Evolutionary conservation across 2,888 invertebrate species (phyloP), one percentile per base, ranked within the genome.

Genomic region (Malachius bipustulatus): DNA sequence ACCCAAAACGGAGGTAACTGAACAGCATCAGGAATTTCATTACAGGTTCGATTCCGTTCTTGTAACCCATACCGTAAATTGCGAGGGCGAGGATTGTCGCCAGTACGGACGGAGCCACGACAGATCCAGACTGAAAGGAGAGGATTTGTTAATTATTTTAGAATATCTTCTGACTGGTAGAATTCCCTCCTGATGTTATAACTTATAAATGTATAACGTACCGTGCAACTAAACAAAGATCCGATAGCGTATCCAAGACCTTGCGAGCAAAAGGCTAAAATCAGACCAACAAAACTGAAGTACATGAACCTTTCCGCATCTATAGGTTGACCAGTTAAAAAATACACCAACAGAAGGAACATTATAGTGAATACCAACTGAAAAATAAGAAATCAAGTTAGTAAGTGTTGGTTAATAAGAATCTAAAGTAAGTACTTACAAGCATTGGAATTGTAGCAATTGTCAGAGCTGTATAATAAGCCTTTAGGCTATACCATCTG

Each of bases 191-290:
- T n/a, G n/a, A n/a, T 14, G n/a, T 19, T n/a, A 19, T 19, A 19
- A 19, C 19, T 11, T 31, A 4, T 38, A 10, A 16, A 39, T 19
- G 16, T 40, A 40, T 16, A 43, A 63, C 69, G 66, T 55, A 75
- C 75, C 32, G 70, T 69, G 37, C 67, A 67, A 48, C 60, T 72
- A 40, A 71, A 73, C 1, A 67, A 58, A 9, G 73, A 65, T 1
- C 82, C 82, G 14, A 84, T 74, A 1, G 75, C 65, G 3, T 82
- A 63, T 0, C 83, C 84, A 1, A 82, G 63, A 1, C 81, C 79
- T 63, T 84, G 83, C 2, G 82, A 79, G 35, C 78, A 77, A 3
- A 81, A 51, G 0, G 71, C 74, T 0, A 74, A 67, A 35, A 76
- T 59, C 1, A 77, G 55, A 1, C 73, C 71, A 39, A 73, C 62